Conservation (phyloP, 2,888 invertebrate species). For the Lasioglossum leucozonium region DNA sequence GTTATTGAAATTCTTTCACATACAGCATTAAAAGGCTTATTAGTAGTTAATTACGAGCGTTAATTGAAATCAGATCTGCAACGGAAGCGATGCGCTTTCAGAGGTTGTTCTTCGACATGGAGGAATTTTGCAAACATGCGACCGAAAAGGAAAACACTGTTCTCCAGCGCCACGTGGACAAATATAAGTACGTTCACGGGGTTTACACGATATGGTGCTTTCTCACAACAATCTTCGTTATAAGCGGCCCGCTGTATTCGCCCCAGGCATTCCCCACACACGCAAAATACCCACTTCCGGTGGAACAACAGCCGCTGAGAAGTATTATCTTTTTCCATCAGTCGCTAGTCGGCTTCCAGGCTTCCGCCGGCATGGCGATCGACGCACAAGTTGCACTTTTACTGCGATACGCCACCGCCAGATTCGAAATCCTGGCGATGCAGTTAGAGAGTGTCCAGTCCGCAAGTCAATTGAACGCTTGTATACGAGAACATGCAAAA, state of each 20-base stretch:
- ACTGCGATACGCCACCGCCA: conserved; percentile 73
- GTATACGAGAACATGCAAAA: conserved; percentile 70
- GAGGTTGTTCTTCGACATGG: conserved; percentile 63
- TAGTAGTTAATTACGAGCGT: too few relatives aligned
- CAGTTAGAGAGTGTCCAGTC: conserved; percentile 52
- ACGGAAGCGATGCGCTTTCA: conserved; percentile 11
- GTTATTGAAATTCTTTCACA: too few relatives aligned
- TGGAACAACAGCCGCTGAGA: conserved; percentile 55
- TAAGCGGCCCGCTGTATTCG: conserved; percentile 73
- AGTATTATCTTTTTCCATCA: conserved; percentile 73
- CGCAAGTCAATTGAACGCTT: conserved; percentile 62
- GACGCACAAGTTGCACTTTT: conserved; percentile 75
- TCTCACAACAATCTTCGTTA: conserved; percentile 65
- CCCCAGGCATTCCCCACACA: conserved; percentile 74
- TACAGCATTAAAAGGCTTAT: too few relatives aligned
- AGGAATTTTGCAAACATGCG: conserved; percentile 60
- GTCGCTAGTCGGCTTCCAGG: conserved; percentile 73
- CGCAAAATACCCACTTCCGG: conserved; percentile 78
- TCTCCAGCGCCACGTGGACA: conserved; percentile 51
- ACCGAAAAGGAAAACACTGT: conserved; percentile 26
- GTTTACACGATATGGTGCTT: conserved; percentile 67
- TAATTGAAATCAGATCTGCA: not conserved
- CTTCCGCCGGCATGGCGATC: conserved; percentile 67
- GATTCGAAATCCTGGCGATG: conserved; percentile 71
- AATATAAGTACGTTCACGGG: conserved; percentile 68